Evolutionary conservation across 2,888 invertebrate genomes (phyloP).

Genomic region (Callyntrura guangdongensis): DNA sequence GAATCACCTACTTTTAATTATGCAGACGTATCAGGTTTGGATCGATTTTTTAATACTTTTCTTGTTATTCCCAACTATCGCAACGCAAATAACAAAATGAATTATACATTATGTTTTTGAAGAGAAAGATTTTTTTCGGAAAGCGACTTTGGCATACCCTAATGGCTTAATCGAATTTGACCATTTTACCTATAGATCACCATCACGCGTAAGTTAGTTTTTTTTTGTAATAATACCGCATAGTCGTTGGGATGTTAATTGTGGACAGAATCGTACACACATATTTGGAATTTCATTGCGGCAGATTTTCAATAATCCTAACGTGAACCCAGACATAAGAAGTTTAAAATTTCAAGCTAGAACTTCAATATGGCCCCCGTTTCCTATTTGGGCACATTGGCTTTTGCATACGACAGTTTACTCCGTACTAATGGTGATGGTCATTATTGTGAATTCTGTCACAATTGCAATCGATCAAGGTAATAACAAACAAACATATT

Average conservation of each 20-base stretch:
- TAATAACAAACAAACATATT: no score
- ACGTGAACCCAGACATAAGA: conserved; percentile 79
- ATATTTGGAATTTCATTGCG: no score
- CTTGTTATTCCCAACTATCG: background rate
- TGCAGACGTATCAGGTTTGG: conserved; percentile 75
- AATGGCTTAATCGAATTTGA: conserved; percentile 81
- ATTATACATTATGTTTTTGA: background rate
- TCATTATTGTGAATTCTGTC: conserved; percentile 80
- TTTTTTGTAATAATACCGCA: background rate
- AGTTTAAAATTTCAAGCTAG: conserved; percentile 79
- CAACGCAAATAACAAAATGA: background rate
- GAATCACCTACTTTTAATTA: conserved; percentile 80
- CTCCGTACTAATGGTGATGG: conserved; percentile 79
- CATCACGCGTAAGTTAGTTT: conserved; percentile 39
- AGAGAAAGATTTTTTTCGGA: conserved; percentile 63
- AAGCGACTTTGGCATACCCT: conserved; percentile 70
- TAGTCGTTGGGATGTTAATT: no score
- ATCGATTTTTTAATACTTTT: no score
- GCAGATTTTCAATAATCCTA: conserved; percentile 66
- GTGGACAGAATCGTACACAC: no score
- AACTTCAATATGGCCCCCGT: conserved; percentile 81
- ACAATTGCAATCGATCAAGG: conserved; percentile 81
- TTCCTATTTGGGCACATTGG: conserved; percentile 83
- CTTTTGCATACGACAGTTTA: conserved; percentile 77
- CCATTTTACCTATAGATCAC: conserved; percentile 76